Evolutionary conservation across 2,113 vertebrate species (phyloP).

Genomic region (Tricholaema leucomelas): DNA sequence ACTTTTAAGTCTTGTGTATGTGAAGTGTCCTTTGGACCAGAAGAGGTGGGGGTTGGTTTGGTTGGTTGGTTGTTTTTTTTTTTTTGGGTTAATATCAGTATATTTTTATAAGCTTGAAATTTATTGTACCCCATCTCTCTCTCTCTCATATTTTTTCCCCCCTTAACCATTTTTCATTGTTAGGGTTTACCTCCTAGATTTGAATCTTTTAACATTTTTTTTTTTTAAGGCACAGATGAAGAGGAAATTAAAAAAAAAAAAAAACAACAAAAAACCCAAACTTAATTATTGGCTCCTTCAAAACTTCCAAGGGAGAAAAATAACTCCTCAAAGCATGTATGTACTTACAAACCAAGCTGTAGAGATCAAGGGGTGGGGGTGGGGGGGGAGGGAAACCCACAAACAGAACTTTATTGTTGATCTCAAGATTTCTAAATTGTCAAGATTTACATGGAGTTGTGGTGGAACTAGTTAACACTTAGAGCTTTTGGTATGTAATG

Average conservation of each 20-base stretch:
- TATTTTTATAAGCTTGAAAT: constrained; percentile 84
- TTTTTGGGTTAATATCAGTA: constrained; percentile 77
- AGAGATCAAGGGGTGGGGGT: constrained; percentile 84
- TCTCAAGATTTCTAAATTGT: constrained; percentile 82
- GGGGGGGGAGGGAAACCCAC: too few relatives aligned
- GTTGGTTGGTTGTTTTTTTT: too few relatives aligned
- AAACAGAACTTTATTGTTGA: constrained; percentile 70
- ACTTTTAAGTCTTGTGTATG: constrained; percentile 72
- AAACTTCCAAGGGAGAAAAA: constrained; percentile 71
- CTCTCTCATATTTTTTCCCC: constrained; percentile 58
- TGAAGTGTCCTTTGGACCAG: constrained; percentile 73
- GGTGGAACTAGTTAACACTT: constrained; percentile 84
- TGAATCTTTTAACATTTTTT: constrained; percentile 74
- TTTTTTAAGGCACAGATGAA: constrained; percentile 77
- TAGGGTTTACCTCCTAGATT: constrained; percentile 73
- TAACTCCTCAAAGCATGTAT: constrained; percentile 76
- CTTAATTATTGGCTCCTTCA: constrained; percentile 72
- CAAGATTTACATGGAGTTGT: constrained; percentile 80
- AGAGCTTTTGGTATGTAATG: constrained; percentile 85
- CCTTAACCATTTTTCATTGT: constrained; percentile 61
- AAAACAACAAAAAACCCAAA: background rate
- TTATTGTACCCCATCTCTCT: constrained; percentile 72
- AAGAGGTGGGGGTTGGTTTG: constrained; percentile 2
- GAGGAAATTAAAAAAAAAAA: too few relatives aligned
- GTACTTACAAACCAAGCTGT: constrained; percentile 85